Evolutionary conservation across 1,140 invertebrate genomes (phyloP).

Genomic region (Drosophila melanica): DNA sequence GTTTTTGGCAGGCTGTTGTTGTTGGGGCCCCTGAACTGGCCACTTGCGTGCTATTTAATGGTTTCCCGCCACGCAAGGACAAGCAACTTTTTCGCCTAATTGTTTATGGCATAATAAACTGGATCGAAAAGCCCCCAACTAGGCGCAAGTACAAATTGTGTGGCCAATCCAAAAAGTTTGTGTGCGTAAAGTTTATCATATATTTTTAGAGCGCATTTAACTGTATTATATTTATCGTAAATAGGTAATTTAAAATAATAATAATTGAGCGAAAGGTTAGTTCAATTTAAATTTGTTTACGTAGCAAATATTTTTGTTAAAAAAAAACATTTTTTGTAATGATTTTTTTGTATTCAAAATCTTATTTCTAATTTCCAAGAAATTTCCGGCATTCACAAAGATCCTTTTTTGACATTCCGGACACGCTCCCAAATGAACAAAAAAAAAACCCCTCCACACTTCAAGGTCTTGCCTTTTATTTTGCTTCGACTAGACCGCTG

Average conservation of each 20-base stretch:
- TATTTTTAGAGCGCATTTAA: conserved; percentile 25
- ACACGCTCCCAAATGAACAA: neutral
- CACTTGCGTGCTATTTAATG: conserved; percentile 54
- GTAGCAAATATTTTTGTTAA: neutral
- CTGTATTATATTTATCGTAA: conserved; percentile 8
- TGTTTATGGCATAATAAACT: conserved; percentile 55
- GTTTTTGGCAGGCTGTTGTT: neutral
- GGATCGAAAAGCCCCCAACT: conserved; percentile 18
- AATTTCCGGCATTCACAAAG: neutral
- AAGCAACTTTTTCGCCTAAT: conserved; percentile 48
- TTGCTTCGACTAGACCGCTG: neutral
- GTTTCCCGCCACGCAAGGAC: conserved; percentile 51
- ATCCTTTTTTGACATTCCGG: conserved; percentile 11
- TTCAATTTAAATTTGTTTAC: too few relatives aligned
- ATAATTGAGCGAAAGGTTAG: neutral
- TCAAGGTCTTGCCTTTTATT: conserved; percentile 34
- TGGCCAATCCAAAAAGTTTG: conserved; percentile 23
- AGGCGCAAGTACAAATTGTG: conserved; percentile 21
- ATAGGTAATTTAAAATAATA: conserved; percentile 16
- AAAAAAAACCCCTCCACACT: conserved; percentile 2
- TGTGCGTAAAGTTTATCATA: conserved; percentile 28
- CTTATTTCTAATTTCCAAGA: neutral
- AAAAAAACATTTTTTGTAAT: too few relatives aligned
- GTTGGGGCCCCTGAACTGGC: conserved; percentile 11
- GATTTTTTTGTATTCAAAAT: too few relatives aligned